Base-by-base conservation (phyloP, 2,113 vertebrate genomes). In the Podilymbus podiceps region DNA sequence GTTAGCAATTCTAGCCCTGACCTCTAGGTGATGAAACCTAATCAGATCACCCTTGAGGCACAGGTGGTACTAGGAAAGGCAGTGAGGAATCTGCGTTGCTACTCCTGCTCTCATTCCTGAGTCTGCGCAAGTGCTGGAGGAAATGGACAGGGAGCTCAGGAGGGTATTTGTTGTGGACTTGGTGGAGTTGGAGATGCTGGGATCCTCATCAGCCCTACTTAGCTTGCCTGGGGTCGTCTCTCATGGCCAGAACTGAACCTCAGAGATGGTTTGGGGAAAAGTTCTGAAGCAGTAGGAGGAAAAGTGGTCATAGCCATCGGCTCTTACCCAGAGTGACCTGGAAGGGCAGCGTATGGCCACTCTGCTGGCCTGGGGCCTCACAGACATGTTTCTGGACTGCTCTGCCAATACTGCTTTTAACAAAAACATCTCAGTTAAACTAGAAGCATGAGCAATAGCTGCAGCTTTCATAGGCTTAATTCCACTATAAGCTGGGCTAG, bases 241-340 rank as follows among this genome's bases (percentile, higher is more conserved):
- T 18, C 6, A 3, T 22, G 28, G 17, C 50, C 35, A 42, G 38
- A 46, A 11, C 47, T 67, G 52, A 52, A 68, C 17, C 30, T 66
- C 13, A 6, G 71, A 30, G 60, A 3, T 74, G 28, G 2, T 82
- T 24, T 66, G 62, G 25, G 40, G 30, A 40, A 64, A 42, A 64
- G 56, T 55, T 27, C 22, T 77, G 49, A 50, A 66, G n/a, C 24
- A 60, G 62, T 0, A 18, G 50, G 30, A 76, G 40, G 20, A 59
- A 38, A 50, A 73, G 42, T 12, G 25, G 18, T 22, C 15, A 0
- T 22, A 17, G 5, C 15, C 21, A 11, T 31, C 1, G 2, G 22
- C 33, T 63, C 27, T 22, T 42, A 12, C 33, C 4, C 5, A 53
- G 67, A 50, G 24, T 44, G 6, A 30, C 52, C 50, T 24, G 30